Base-by-base conservation (phyloP, 2,888 invertebrate genomes). In the Protophormia terraenovae region DNA sequence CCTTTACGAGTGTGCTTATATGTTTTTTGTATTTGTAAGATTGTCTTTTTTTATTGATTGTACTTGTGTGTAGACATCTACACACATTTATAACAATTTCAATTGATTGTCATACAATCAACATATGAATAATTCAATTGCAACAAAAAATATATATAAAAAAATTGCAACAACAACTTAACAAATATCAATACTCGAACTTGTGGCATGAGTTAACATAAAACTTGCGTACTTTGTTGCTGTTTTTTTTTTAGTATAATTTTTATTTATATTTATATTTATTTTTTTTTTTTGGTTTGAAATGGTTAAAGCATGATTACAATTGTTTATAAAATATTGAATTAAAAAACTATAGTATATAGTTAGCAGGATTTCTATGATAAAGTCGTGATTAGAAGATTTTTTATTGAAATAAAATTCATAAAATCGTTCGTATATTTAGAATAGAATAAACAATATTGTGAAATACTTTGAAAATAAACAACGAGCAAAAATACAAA, bases 81-180 rank as follows among this genome's bases (percentile, higher is more conserved):
- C 78, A 85, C 82, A 85, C 85, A 79, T 85, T 87, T 86, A 91
- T 91, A 90, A 91, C 91, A 91, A 91, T 91, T 91, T 90, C 91
- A 91, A 91, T 91, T 91, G 91, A 91, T 91, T 91, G 91, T 91
- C 91, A 90, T 89, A 91, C 91, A 91, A 91, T 91, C 91, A 82
- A 85, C 82, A 91, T 91, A 91, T 91, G 91, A 91, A 91, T 91
- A 90, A 91, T 91, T 90, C 91, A 91, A 89, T 91, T 90, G 77
- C 78, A 80, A 71, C 50, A 76, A 72, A 27, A 69, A 24, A 72
- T 41, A 60, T 22, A 55, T 55, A 24, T 72, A 58, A 38, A 67
- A 60, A 55, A 72, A 58, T 45, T 67, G 67, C 69, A 41, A 62
- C 62, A 79, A 79, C 79, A 79, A 77, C 72, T 81, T 67, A 78